Evolutionary conservation across 2,797 vertebrate genomes (phyloP).

Genomic region (Hydrolagus colliei): DNA sequence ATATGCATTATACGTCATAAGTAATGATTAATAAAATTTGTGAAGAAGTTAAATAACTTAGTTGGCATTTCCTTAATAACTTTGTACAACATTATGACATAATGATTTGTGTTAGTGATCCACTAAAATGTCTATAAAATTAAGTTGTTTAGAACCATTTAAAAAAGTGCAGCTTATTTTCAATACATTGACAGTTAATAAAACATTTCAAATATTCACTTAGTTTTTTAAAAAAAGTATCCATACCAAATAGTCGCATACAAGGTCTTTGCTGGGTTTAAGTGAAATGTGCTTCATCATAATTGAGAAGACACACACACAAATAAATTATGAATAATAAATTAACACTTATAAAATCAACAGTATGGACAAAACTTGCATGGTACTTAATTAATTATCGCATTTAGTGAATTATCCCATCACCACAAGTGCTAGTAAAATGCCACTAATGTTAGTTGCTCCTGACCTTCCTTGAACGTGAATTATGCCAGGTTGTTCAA

Average conservation of each 20-base stretch:
- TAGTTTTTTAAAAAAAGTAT: slow-evolving; percentile 60
- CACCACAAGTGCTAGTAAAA: neutral
- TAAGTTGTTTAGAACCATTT: slow-evolving; percentile 26
- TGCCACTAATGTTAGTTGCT: neutral
- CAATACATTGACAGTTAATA: slow-evolving; percentile 63
- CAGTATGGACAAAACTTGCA: neutral
- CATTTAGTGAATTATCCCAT: slow-evolving; percentile 44
- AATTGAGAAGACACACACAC: neutral
- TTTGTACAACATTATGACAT: slow-evolving; percentile 20
- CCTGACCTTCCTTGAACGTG: neutral
- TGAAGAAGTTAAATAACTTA: neutral
- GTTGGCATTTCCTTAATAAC: slow-evolving; percentile 19
- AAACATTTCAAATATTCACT: slow-evolving; percentile 54
- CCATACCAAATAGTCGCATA: slow-evolving; percentile 47
- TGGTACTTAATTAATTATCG: neutral
- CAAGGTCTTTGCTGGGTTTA: slow-evolving; percentile 54
- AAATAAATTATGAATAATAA: slow-evolving; percentile 48
- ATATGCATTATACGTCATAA: slow-evolving; percentile 28
- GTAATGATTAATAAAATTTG: slow-evolving; percentile 26
- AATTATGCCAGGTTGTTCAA: neutral
- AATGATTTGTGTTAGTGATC: slow-evolving; percentile 27
- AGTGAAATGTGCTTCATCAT: slow-evolving; percentile 53
- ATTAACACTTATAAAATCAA: slow-evolving; percentile 48
- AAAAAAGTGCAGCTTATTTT: slow-evolving; percentile 34
- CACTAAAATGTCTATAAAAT: slow-evolving; percentile 26